Evolutionary conservation across 2,113 vertebrate genomes (phyloP).

Genomic region (Ellobius talpinus): DNA sequence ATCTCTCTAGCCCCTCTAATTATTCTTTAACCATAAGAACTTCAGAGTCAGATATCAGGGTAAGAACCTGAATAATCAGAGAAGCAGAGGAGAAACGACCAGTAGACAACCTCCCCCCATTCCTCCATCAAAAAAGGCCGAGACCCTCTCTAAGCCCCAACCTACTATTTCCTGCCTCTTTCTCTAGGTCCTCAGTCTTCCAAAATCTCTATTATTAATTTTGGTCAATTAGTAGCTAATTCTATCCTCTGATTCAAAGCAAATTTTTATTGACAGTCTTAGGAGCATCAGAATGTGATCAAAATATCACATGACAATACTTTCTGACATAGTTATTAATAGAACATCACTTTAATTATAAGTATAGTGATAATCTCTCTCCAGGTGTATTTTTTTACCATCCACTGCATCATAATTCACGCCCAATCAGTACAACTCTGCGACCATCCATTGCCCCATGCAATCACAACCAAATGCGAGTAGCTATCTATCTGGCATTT

Average conservation of each 20-base stretch:
- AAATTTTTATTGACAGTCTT: not conserved
- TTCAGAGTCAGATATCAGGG: not conserved
- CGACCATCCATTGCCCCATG: not conserved
- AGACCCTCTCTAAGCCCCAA: not conserved
- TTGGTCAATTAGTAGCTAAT: not conserved
- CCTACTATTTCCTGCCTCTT: not conserved
- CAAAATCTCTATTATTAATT: not conserved
- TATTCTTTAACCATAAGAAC: not conserved
- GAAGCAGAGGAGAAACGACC: not conserved
- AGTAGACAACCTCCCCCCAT: not conserved
- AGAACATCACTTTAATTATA: constrained; percentile 42
- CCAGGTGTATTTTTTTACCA: not conserved
- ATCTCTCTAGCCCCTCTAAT: too few relatives aligned
- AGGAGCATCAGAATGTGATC: not conserved
- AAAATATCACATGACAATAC: not conserved
- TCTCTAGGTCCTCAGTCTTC: not conserved
- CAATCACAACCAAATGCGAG: not conserved
- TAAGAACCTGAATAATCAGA: not conserved
- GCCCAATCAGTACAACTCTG: not conserved
- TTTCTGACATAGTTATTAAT: constrained; percentile 50
- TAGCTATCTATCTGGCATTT: constrained; percentile 55
- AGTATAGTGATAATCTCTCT: constrained; percentile 42
- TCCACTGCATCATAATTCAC: not conserved
- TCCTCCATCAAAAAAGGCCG: not conserved
- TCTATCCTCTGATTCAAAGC: not conserved